Evolutionary conservation across 2,888 invertebrate genomes (phyloP), one percentile per base, ranked within the genome.

Genomic region (Anorthoa munda): DNA sequence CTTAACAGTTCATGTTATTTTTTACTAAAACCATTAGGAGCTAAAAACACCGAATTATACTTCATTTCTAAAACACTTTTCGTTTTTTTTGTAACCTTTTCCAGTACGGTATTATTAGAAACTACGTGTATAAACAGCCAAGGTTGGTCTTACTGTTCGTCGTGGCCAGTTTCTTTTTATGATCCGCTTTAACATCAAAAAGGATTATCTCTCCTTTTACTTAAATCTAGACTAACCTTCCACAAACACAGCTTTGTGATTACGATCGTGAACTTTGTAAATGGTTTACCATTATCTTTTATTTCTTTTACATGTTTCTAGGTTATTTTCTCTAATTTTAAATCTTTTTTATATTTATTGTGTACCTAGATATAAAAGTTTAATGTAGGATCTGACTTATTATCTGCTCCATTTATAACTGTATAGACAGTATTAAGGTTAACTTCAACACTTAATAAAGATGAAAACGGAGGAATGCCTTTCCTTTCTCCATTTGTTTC

Each of bases 111-210:
- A 73, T 60, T 71, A 68, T 70, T 65, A 70, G 68, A 53, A 58
- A 53, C 21, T n/a, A 63, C 26, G 55, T 58, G 53, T 58, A 58
- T 39, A 50, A 63, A 45, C 31, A 50, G 45, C 45, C 39, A 70
- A 58, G 48, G 58, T 75, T 50, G n/a, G 4, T 61, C 9, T 12
- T 60, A 50, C 60, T 18, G 31, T 81, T 82, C 59, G 66, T 74
- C 65, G 60, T 48, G 59, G 63, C 55, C 51, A 46, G 72, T 85
- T 78, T 75, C 66, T 79, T 79, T 85, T 79, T 77, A 84, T 60
- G 68, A 68, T 63, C 63, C 23, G 59, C 55, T 69, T 72, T 72
- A 60, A 75, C 71, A 75, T 83, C 56, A 79, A 53, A 77, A 79
- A 72, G 75, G 72, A 83, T 83, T 73, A 77, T 65, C 53, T 67